Percentiles rank a stretch among this genome's conserved stretches.
Conservation (phyloP, 2,888 invertebrate species). For the Cephus spinipes region DNA sequence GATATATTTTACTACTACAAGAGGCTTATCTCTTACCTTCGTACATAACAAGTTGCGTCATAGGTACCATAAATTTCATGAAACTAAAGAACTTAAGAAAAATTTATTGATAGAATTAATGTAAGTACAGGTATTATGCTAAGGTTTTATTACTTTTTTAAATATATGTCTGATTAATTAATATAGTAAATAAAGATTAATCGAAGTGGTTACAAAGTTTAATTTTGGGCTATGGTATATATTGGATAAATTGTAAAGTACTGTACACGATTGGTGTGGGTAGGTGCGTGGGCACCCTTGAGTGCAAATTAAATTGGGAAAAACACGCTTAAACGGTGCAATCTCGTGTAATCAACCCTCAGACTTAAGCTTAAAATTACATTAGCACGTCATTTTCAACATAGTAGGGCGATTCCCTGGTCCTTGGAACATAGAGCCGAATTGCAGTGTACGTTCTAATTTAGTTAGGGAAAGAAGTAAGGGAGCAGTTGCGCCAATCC, state of each 20-base stretch:
- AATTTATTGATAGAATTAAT: no score
- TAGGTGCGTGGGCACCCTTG: neutral
- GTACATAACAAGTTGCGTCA: no score
- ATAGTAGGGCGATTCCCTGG: conserved; percentile 39
- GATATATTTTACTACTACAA: no score
- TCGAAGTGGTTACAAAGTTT: no score
- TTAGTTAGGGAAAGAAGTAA: conserved; percentile 53
- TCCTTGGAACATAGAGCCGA: conserved; percentile 26
- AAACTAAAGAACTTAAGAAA: no score
- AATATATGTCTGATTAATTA: no score
- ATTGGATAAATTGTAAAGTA: neutral
- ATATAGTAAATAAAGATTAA: no score
- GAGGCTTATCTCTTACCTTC: no score
- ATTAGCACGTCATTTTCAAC: conserved; percentile 56
- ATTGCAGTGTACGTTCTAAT: conserved; percentile 51
- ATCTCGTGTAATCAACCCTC: conserved; percentile 55
- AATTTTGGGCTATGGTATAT: no score
- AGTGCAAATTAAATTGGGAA: conserved; percentile 22
- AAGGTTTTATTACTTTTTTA: no score
- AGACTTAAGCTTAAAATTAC: conserved; percentile 52
- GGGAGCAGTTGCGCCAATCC: conserved; percentile 43
- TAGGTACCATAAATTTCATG: no score
- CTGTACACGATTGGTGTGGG: neutral
- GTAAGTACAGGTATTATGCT: no score
- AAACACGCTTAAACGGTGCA: conserved; percentile 53